Evolutionary conservation across 2,797 vertebrate genomes (phyloP), one percentile per base, ranked within the genome.

Genomic region (Steatocranus sp.): DNA sequence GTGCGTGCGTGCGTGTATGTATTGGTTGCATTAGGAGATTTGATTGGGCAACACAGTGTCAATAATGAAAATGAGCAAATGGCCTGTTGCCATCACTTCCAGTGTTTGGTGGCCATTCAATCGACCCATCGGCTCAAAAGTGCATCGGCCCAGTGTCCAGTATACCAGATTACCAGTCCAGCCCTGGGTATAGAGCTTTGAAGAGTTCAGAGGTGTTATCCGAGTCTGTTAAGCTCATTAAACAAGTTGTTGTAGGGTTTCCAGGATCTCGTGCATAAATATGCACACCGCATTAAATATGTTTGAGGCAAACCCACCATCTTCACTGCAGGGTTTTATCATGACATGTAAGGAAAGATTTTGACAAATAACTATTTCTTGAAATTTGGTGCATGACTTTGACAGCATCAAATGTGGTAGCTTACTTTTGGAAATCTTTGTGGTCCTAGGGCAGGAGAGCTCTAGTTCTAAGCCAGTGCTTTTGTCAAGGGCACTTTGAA

Each of bases 1-100:
- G 11, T 1, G 11, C 0, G 38, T 1, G 38, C 3, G 2, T 6
- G 38, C 3, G 2, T 14, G 14, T 7, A 4, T 2, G 46, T n/a
- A 3, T 50, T 4, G n/a, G 2, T 50, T 50, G n/a, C n/a, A 50
- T 50, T 50, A 53, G 20, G 50, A 8, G 51, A 53, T 27, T 15
- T 53, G 51, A 53, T 2, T 27, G 51, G 23, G 12, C 7, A 54
- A 54, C 51, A 8, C 51, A 27, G 23, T 54, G 51, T 54, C 51
- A 15, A 0, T 27, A 27, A 54, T 54, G 12, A 54, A 27, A 54
- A 0, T 54, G 23, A 54, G 12, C 23, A 14, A 54, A 54, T 54
- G 51, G 23, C 12, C 12, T 54, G 12, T 54, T 54, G 51, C 12
- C 51, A 54, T 27, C 51, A 25, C 23, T 54, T 27, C 23, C 15